Evolutionary conservation across 2,113 vertebrate species (phyloP), one percentile per base, ranked within the genome.

Genomic region (Tautogolabrus adspersus): DNA sequence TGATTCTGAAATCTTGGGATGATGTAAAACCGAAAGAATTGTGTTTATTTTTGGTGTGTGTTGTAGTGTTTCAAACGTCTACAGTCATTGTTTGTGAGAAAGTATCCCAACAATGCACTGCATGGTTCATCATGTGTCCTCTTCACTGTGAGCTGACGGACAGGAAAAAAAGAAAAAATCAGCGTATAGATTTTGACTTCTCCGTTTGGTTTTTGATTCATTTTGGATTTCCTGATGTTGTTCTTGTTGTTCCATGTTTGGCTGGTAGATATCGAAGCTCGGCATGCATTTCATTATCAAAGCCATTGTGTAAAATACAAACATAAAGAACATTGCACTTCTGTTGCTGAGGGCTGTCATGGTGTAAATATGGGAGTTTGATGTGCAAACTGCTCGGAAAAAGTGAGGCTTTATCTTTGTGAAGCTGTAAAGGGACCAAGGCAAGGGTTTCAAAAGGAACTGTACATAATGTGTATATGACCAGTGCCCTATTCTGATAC

Each of bases 401-500:
- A 66, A 58, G 83, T 72, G 70, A 84, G 73, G 30, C 30, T 79
- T 79, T 84, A 75, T 75, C 85, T 87, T 88, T 68, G 85, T 77
- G 70, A 88, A 77, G 79, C 78, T 88, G 81, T 84, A 77, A 88
- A 89, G 90, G 93, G 92, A 93, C 92, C 92, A 93, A 90, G 81
- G 77, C 59, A 61, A 66, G 83, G 85, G 84, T 90, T 90, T 52
- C 7, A 52, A 70, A 82, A 76, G 84, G 91, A 93, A 88, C 86
- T 95, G 96, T 96, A 95, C 66, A 96, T 95, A 96, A 81, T 91
- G 89, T 95, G 93, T 95, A 95, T 93, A 94, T 91, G 84, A 93
- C 93, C 92, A 91, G 86, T 76, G 75, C 88, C 85, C 80, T 90
- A 85, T 21, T 89, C 83, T 85, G 81, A 90, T 87, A 88, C 93